Evolutionary conservation across 2,113 vertebrate genomes (phyloP).

Genomic region (Mastomys natalensis): DNA sequence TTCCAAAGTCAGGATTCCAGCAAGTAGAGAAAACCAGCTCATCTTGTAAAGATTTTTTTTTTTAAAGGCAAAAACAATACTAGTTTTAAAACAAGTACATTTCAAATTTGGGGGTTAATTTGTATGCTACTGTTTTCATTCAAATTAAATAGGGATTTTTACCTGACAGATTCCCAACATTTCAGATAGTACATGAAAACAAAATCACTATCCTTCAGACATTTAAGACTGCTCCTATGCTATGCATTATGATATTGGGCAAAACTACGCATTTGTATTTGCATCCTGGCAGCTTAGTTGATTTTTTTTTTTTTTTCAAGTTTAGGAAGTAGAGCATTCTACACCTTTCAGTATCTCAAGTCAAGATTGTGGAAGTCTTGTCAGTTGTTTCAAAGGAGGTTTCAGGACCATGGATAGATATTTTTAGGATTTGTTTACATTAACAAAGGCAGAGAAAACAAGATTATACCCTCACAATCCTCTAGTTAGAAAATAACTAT

Average conservation of each 20-base stretch:
- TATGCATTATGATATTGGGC: not conserved
- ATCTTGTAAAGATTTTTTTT: not conserved
- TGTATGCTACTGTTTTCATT: not conserved
- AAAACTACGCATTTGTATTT: not conserved
- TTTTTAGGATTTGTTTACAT: constrained; percentile 64
- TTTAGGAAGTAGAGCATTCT: constrained; percentile 7
- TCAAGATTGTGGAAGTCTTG: constrained; percentile 32
- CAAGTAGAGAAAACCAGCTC: constrained; percentile 9
- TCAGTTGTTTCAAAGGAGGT: not conserved
- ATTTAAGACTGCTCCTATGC: not conserved
- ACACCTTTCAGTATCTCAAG: not conserved
- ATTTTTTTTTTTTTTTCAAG: not conserved
- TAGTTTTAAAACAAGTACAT: not conserved
- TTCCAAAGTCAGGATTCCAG: constrained; percentile 26
- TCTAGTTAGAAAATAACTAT: constrained; percentile 70
- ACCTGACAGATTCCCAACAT: not conserved
- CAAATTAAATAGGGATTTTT: not conserved
- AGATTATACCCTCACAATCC: constrained; percentile 58
- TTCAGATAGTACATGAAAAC: not conserved
- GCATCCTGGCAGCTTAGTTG: not conserved
- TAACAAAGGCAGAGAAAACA: constrained; percentile 48
- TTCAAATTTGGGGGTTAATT: not conserved
- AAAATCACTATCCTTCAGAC: not conserved
- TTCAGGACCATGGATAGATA: constrained; percentile 77
- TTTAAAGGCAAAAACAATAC: not conserved